A percentile compares a stretch with the other conserved stretches of the same genome.
Evolutionary conservation across 37 sponge, comb jelly and placozoan species (phyloP).

Genomic region (Trichoplax adhaerens): DNA sequence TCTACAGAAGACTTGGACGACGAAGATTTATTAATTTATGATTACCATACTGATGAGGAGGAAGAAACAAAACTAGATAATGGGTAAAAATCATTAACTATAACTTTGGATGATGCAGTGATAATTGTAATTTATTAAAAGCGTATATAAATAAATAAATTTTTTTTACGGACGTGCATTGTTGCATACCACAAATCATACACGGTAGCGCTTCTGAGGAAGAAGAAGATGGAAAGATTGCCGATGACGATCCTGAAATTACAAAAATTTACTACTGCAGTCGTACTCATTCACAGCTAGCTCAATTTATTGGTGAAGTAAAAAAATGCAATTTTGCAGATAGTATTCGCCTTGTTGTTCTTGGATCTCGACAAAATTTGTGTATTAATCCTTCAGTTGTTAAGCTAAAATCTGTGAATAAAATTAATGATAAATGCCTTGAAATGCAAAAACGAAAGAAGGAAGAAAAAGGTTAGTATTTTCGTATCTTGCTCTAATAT

Average conservation of each 20-base stretch:
- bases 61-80: not conserved
- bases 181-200: too few species aligned
- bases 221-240: constrained; percentile 28
- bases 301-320: constrained; percentile 93
- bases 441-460: constrained; percentile 67
- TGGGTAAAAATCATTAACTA: not conserved
- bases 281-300: constrained; percentile 90
- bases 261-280: constrained; percentile 90
- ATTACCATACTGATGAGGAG: constrained; percentile 58
- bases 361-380: constrained; percentile 81
- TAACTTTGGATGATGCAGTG: too few species aligned
- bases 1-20: constrained; percentile 6
- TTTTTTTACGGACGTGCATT: too few species aligned
- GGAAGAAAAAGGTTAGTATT: not conserved
- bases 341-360: constrained; percentile 34
- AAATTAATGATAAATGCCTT: constrained; percentile 87
- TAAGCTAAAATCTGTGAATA: constrained; percentile 33
- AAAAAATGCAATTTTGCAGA: constrained; percentile 59
- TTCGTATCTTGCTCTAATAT: too few species aligned
- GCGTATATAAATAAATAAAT: too few species aligned
- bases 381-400: constrained; percentile 80
- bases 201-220: constrained; percentile 20
- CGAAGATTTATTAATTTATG: constrained; percentile 40
- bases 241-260: too few species aligned
- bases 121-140: too few species aligned